Evolutionary conservation across 2,113 vertebrate species (phyloP).

Genomic region (Pongo abelii): DNA sequence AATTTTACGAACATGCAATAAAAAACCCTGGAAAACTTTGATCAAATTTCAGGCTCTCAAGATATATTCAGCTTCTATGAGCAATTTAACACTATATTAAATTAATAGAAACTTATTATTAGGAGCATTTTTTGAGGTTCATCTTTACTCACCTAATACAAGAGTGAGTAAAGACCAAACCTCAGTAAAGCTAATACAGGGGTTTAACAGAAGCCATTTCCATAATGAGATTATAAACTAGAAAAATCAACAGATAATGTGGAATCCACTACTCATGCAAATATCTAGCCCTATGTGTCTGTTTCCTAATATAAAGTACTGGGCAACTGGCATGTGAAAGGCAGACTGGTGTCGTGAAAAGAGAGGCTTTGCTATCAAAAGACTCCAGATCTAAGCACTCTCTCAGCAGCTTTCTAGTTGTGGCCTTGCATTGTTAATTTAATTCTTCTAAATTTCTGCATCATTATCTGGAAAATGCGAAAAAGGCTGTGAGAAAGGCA

Average conservation of each 20-base stretch:
- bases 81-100: conserved; percentile 40
- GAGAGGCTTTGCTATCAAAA: neutral
- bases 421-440: neutral
- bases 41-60: neutral
- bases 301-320: neutral
- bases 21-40: neutral
- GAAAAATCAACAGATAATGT: neutral
- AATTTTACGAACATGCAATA: conserved; percentile 45
- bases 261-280: neutral
- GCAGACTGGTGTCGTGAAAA: neutral
- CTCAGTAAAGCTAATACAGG: neutral
- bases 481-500: neutral
- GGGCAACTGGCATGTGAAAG: neutral
- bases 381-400: neutral
- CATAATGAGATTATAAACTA: neutral
- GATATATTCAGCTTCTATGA: neutral
- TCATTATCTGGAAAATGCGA: neutral
- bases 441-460: neutral
- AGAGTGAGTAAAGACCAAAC: neutral
- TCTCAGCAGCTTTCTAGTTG: neutral
- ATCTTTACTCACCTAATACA: conserved; percentile 23
- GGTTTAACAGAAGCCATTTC: neutral
- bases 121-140: neutral
- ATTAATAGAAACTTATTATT: neutral
- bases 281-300: neutral